Base-by-base conservation (phyloP, 2,113 vertebrate genomes). In the Brachyhypopomus gauderio region DNA sequence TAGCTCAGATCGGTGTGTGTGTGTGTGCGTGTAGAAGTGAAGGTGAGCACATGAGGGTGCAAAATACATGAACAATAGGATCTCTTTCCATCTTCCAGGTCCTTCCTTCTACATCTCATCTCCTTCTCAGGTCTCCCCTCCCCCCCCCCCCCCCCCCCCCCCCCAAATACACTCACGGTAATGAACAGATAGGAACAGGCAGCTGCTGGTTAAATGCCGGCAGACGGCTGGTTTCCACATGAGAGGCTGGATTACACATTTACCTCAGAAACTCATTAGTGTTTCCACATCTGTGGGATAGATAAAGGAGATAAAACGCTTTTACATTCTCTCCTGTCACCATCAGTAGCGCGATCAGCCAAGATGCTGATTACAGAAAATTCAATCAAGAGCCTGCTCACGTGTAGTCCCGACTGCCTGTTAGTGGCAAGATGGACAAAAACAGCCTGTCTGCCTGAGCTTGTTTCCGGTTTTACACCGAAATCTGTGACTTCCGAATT, bases 131-230 rank as follows among this genome's bases (percentile, higher is more conserved):
- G 30, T 30, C 30, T 30, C n/a, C n/a, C n/a, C n/a, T n/a, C n/a
- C n/a, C n/a, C n/a, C n/a, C n/a, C n/a, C n/a, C n/a, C n/a, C n/a
- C n/a, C n/a, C n/a, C n/a, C 6, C 38, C 60, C 58, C 38, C n/a
- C 22, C 6, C 38, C 63, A 52, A 52, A 52, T 48, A 48, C 59
- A 19, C 22, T 63, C 8, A 76, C 25, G 48, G 48, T 64, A 64
- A 17, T 59, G 34, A 55, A 45, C 69, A 76, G 67, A 70, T 48
- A 48, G 38, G 60, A 72, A 63, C 67, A 63, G 74, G 63, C 80
- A 82, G 80, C 66, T 82, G 75, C 60, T 72, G 80, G 74, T 64
- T 77, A 82, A 83, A 79, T 79, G 82, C 48, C 77, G 67, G 52
- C 82, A 79, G 77, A 75, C 56, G 71, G 71, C 20, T 74, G 55